These are phyloP conservation scores for Ancistrus triradiatus DNA, from an alignment of 2,113 vertebrate genomes.

Conservation along the genomic window DNA sequence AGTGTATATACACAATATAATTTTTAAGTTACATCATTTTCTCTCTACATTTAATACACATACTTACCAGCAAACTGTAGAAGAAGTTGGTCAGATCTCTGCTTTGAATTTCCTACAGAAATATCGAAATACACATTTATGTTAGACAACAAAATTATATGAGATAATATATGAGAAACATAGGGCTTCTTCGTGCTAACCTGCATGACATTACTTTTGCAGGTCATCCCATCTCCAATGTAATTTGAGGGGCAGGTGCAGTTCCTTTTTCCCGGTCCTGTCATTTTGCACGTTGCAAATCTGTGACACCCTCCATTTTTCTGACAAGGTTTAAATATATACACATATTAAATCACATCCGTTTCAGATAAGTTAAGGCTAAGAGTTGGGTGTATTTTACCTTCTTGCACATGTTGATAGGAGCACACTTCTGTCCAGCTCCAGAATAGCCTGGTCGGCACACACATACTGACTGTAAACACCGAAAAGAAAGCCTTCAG, in stretches of 20 bases:
- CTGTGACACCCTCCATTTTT: constrained; percentile 82
- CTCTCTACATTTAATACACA: not conserved
- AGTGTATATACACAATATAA: no score
- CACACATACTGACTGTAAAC: constrained; percentile 75
- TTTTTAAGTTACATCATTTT: no score
- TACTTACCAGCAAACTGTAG: constrained; percentile 68
- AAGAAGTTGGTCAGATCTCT: constrained; percentile 64
- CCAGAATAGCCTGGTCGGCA: constrained; percentile 75
- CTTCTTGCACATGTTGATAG: constrained; percentile 71
- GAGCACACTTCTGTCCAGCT: constrained; percentile 73
- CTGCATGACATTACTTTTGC: constrained; percentile 73
- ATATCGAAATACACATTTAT: not conserved
- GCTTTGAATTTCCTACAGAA: constrained; percentile 70
- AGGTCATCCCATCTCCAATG: constrained; percentile 78
- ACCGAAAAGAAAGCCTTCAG: no score
- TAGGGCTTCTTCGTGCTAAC: constrained; percentile 57
- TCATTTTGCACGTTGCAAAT: constrained; percentile 76
- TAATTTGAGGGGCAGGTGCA: constrained; percentile 72
- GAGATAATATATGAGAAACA: not conserved
- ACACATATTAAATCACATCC: no score
- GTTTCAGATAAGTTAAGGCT: not conserved
- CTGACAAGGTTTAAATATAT: constrained; percentile 57
- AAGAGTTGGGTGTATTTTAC: constrained; percentile 59
- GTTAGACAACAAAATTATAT: not conserved
- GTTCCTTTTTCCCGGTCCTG: constrained; percentile 60